Conservation (phyloP, 2,797 vertebrate genomes). For the Thaleichthys pacificus region DNA sequence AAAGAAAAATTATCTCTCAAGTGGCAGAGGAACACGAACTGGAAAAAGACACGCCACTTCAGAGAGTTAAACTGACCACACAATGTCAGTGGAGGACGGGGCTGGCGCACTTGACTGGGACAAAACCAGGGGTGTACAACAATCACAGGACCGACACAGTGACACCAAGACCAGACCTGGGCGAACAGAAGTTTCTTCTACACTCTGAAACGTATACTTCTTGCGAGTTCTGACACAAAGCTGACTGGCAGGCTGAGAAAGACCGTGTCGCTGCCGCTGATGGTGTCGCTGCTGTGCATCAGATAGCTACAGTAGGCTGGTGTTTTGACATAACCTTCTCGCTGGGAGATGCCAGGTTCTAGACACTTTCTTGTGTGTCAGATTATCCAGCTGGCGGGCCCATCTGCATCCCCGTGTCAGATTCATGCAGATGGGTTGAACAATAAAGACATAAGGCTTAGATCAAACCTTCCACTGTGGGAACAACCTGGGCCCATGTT, state of each 20-base stretch:
- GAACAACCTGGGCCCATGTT: conserved; percentile 57
- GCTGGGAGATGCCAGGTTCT: not conserved
- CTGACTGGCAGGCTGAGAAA: not conserved
- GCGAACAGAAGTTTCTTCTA: conserved; percentile 13
- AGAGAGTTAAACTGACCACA: not conserved
- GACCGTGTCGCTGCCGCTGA: not conserved
- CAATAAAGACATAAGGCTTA: conserved; percentile 73
- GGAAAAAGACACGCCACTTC: conserved; percentile 8
- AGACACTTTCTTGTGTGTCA: conserved; percentile 61
- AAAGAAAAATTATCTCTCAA: conserved; percentile 20
- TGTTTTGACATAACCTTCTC: conserved; percentile 59
- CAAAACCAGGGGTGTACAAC: not conserved
- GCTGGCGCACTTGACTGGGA: not conserved
- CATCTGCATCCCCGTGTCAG: conserved; percentile 61
- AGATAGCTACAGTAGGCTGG: conserved; percentile 12
- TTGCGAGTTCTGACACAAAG: conserved; percentile 36
- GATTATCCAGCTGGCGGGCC: conserved; percentile 67
- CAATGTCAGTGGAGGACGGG: conserved; percentile 11
- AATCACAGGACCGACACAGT: not conserved
- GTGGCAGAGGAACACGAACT: conserved; percentile 11
- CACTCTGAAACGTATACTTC: conserved; percentile 25
- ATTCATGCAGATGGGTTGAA: conserved; percentile 63
- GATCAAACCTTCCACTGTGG: conserved; percentile 49
- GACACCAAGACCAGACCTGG: conserved; percentile 5
- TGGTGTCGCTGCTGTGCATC: conserved; percentile 26